Percentiles rank a stretch among this genome's conserved stretches.
Conservation (phyloP, 1,140 invertebrate species). For the Drosophila parabipectinata region DNA sequence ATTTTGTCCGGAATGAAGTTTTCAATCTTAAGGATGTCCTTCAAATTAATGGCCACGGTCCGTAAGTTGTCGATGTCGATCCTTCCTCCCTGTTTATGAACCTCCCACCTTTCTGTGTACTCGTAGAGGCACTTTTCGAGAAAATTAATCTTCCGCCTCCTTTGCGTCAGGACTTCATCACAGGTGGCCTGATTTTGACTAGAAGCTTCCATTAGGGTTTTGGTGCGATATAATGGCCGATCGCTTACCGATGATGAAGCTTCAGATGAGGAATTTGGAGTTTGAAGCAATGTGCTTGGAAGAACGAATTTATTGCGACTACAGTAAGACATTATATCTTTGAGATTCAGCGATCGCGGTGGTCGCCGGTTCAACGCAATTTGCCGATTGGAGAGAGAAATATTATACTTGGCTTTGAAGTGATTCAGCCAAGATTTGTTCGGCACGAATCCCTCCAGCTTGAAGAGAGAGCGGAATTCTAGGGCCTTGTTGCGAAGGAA, state of each 20-base stretch:
- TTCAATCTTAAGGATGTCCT: conserved; percentile 75
- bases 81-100: conserved; percentile 60
- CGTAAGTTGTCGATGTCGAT: conserved; percentile 61
- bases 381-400: conserved; percentile 72
- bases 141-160: conserved; percentile 70
- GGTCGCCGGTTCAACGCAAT: conserved; percentile 67
- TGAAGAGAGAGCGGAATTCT: conserved; percentile 72
- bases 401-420: conserved; percentile 75
- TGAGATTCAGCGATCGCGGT: conserved; percentile 63
- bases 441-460: conserved; percentile 68
- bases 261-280: not conserved
- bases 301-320: conserved; percentile 39
- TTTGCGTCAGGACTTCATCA: conserved; percentile 52
- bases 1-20: conserved; percentile 71
- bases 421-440: conserved; percentile 78
- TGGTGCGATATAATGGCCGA: conserved; percentile 59
- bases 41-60: conserved; percentile 57
- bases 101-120: conserved; percentile 65
- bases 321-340: conserved; percentile 78
- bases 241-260: not conserved
- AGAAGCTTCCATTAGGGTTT: conserved; percentile 50
- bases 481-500: conserved; percentile 67
- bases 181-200: conserved; percentile 62
- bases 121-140: conserved; percentile 68
- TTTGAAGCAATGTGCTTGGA: no score